Evolutionary conservation across 2,888 invertebrate genomes (phyloP), one percentile per base, ranked within the genome.

Genomic region (Punctoribates punctum): DNA sequence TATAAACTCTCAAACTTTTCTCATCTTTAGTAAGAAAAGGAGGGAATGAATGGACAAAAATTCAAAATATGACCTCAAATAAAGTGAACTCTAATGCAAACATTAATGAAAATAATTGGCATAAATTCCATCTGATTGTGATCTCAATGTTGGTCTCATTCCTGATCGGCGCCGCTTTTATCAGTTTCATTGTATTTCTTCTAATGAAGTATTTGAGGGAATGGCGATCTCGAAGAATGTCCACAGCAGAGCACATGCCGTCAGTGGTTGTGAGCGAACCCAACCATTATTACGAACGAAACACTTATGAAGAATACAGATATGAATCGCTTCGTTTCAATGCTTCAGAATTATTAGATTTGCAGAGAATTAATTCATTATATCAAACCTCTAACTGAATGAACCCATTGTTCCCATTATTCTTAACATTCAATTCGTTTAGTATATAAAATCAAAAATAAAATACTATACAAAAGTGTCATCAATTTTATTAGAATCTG

Each of bases 331-430:
- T 65, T 34, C 29, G 65, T n/a, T n/a, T n/a, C 1, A 65, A 38
- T 65, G 29, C 29, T 27, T 38, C 25, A 9, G 65, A 65, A 13
- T 27, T 54, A 20, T 25, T 38, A 27, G 65, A 65, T 34, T 65
- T 65, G 38, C 1, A 65, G 13, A 29, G 65, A 29, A 65, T 65
- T 65, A 65, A 65, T 20, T 65, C 65, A 34, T 65, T 65, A 65
- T 65, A 65, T 65, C 65, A 65, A 20, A 34, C 65, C 25, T 17
- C 4, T 51, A 51, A 51, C n/a, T 51, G 51, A 25, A 42, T 6
- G 34, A n/a, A n/a, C n/a, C n/a, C n/a, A n/a, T n/a, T n/a, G n/a
- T n/a, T n/a, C n/a, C n/a, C n/a, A n/a, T n/a, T n/a, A n/a, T n/a
- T n/a, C n/a, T n/a, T n/a, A n/a, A n/a, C n/a, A n/a, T n/a, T n/a